These are phyloP conservation scores for Hippocampus zosterae DNA, from an alignment of 2,113 vertebrate genomes.

Conservation along the genomic window DNA sequence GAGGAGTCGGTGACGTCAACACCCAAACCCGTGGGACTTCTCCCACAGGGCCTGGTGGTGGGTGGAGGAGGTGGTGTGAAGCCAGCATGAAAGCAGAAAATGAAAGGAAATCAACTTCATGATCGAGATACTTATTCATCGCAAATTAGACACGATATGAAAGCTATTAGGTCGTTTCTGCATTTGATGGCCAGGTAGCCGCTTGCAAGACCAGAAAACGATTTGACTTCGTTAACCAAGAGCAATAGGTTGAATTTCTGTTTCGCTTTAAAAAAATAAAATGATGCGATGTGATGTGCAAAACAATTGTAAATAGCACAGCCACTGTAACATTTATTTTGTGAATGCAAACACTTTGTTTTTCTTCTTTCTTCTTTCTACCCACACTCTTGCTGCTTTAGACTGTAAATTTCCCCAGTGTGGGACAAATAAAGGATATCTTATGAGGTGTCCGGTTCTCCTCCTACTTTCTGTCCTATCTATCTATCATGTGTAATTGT, in stretches of 20 bases:
- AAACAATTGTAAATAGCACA: too few relatives aligned
- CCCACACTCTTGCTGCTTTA: too few relatives aligned
- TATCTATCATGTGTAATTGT: too few relatives aligned
- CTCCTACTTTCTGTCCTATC: too few relatives aligned
- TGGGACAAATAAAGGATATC: too few relatives aligned
- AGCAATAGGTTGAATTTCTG: background rate
- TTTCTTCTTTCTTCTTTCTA: too few relatives aligned
- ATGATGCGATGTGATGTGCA: too few relatives aligned
- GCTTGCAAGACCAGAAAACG: background rate
- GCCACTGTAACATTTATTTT: too few relatives aligned
- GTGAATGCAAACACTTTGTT: too few relatives aligned
- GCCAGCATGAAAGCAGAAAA: constrained; percentile 16
- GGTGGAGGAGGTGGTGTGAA: constrained; percentile 41
- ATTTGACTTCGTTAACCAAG: background rate
- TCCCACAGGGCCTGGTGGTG: constrained; percentile 35
- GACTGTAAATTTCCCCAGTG: too few relatives aligned
- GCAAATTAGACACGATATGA: background rate
- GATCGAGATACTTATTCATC: background rate
- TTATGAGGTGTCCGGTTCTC: too few relatives aligned
- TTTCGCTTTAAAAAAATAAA: too few relatives aligned
- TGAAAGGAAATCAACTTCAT: constrained; percentile 3
- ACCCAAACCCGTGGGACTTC: constrained; percentile 29
- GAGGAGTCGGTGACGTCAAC: constrained; percentile 43
- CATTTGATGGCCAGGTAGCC: background rate
- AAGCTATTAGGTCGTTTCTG: background rate